A percentile compares a stretch with the other conserved stretches of the same genome.
These are phyloP conservation scores for Deilephila elpenor DNA, from an alignment of 2,888 invertebrate genomes.

Conservation along the genomic window DNA sequence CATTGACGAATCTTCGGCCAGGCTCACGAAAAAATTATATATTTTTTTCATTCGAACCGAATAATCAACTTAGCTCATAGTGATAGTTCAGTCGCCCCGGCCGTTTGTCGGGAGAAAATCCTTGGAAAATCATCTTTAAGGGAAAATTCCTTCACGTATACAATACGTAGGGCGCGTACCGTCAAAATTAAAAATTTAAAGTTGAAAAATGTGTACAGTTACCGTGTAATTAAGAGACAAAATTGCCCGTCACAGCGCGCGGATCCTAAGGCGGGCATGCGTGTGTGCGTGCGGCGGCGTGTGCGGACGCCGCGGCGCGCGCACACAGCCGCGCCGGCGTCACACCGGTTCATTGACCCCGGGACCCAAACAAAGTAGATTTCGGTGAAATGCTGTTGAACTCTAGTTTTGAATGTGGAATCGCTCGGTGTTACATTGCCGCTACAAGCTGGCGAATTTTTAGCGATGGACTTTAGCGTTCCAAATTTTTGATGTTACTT, in stretches of 20 bases:
- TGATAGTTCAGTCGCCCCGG: slow-evolving; percentile 80
- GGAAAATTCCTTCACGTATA: slow-evolving; percentile 45
- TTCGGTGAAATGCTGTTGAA: slow-evolving; percentile 84
- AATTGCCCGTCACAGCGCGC: slow-evolving; percentile 61
- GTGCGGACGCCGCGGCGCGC: slow-evolving; percentile 64
- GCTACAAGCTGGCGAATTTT: slow-evolving; percentile 70
- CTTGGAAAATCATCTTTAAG: slow-evolving; percentile 55
- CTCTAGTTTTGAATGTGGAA: slow-evolving; percentile 78
- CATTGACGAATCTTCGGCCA: slow-evolving; percentile 80
- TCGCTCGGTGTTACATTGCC: slow-evolving; percentile 64
- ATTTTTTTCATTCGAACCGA: slow-evolving; percentile 78
- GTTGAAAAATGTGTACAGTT: slow-evolving; percentile 55
- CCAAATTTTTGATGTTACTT: slow-evolving; percentile 25
- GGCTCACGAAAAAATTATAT: slow-evolving; percentile 80
- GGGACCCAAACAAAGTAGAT: slow-evolving; percentile 84
- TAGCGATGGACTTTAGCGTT: slow-evolving; percentile 48
- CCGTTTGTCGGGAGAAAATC: slow-evolving; percentile 43
- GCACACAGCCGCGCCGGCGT: slow-evolving; percentile 74
- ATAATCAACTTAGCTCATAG: slow-evolving; percentile 82
- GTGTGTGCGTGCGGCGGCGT: slow-evolving; percentile 68
- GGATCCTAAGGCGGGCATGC: slow-evolving; percentile 52
- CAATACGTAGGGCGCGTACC: slow-evolving; percentile 40
- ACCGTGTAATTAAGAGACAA: slow-evolving; percentile 72
- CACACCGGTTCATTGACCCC: slow-evolving; percentile 78
- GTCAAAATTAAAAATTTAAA: slow-evolving; percentile 47